Conservation (phyloP, 2,888 invertebrate genomes). For the Drosophila dives region DNA sequence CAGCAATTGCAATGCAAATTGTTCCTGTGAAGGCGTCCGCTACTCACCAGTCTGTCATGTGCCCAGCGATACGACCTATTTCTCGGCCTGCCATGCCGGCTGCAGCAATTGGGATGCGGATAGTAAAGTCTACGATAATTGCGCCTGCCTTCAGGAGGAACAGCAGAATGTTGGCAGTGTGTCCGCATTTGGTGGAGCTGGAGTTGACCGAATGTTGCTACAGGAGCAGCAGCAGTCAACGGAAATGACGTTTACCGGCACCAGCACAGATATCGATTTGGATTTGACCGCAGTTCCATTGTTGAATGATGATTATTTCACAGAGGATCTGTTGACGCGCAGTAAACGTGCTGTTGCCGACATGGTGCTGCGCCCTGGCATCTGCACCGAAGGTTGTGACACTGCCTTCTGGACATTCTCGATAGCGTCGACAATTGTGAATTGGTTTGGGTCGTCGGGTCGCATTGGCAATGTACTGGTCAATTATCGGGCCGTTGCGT, state of each 20-base stretch:
- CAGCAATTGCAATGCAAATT: slow-evolving; percentile 86
- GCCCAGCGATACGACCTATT: slow-evolving; percentile 87
- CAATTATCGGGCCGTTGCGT: slow-evolving; percentile 88
- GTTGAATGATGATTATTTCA: slow-evolving; percentile 42
- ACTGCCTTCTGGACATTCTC: slow-evolving; percentile 86
- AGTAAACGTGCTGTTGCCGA: slow-evolving; percentile 38
- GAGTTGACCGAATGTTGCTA: slow-evolving; percentile 28
- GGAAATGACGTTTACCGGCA: slow-evolving; percentile 9
- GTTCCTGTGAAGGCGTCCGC: slow-evolving; percentile 87
- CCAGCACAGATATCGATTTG: slow-evolving; percentile 17
- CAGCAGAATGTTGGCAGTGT: slow-evolving; percentile 6
- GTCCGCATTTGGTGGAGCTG: slow-evolving; percentile 12
- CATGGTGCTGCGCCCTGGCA: slow-evolving; percentile 82
- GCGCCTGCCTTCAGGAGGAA: slow-evolving; percentile 44
- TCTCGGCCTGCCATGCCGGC: slow-evolving; percentile 91
- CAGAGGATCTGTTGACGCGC: slow-evolving; percentile 41
- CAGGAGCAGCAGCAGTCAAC: slow-evolving; percentile 7
- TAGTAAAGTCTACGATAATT: slow-evolving; percentile 54
- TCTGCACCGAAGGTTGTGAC: slow-evolving; percentile 86
- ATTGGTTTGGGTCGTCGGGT: slow-evolving; percentile 88
- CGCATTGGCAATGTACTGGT: slow-evolving; percentile 88
- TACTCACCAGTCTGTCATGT: slow-evolving; percentile 89
- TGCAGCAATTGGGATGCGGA: slow-evolving; percentile 85
- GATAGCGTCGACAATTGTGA: slow-evolving; percentile 86
- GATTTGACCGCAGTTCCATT: slow-evolving; percentile 27